A percentile compares a stretch with the other conserved stretches of the same genome.
Conservation (phyloP, 2,797 vertebrate genomes). For the Nyctalus aviator region DNA sequence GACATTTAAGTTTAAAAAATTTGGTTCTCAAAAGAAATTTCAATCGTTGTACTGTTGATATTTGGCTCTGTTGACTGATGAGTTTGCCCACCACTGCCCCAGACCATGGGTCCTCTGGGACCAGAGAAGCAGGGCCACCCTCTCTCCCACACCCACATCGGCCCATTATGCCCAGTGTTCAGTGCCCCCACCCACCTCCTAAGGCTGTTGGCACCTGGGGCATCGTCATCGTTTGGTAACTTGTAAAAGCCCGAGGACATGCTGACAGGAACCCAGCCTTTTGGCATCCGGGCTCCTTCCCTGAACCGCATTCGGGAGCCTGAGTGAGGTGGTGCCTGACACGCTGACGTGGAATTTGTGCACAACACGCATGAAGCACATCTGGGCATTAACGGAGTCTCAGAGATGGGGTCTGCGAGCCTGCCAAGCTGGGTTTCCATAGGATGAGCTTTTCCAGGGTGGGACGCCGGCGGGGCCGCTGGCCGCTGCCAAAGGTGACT, state of each 20-base stretch:
- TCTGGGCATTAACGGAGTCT: conserved; percentile 54
- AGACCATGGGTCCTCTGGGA: neutral
- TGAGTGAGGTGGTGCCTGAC: conserved; percentile 61
- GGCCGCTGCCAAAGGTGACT: conserved; percentile 23
- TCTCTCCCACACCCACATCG: neutral
- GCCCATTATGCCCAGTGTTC: neutral
- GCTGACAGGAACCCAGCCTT: conserved; percentile 14
- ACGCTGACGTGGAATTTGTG: conserved; percentile 69
- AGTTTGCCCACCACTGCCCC: too few relatives aligned
- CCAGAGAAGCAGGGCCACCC: neutral
- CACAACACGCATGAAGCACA: conserved; percentile 49
- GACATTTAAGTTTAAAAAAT: too few relatives aligned
- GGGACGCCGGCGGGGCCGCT: neutral
- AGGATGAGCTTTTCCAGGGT: conserved; percentile 69
- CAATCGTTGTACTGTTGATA: too few relatives aligned
- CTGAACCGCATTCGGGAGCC: conserved; percentile 38
- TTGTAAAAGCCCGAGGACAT: conserved; percentile 69
- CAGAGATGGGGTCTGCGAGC: neutral
- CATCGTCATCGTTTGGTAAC: neutral
- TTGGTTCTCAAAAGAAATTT: too few relatives aligned
- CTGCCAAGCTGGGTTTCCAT: conserved; percentile 21
- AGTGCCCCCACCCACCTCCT: neutral
- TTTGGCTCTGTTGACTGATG: too few relatives aligned
- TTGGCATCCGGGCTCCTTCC: conserved; percentile 59
- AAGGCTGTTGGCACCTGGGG: conserved; percentile 2